These are phyloP conservation scores for Vombatus ursinus DNA, from an alignment of 2,113 vertebrate species.

Conservation along the genomic window DNA sequence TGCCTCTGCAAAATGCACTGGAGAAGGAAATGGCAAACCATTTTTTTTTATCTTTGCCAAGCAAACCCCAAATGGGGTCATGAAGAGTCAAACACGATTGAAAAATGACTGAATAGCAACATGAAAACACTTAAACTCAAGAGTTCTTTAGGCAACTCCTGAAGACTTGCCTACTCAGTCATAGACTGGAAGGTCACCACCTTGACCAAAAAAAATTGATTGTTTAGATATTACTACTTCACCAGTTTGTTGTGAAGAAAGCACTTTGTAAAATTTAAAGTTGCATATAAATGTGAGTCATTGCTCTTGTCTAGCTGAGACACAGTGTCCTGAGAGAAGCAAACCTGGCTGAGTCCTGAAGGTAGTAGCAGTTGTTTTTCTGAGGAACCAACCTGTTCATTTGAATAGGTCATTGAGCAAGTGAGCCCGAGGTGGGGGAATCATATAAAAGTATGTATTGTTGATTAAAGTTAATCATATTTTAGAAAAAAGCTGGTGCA, in stretches of 20 bases:
- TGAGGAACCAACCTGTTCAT: background rate
- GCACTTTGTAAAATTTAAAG: background rate
- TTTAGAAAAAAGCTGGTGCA: background rate
- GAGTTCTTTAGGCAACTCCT: no score
- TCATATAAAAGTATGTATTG: background rate
- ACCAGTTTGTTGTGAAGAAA: background rate
- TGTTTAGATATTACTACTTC: background rate
- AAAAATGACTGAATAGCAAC: background rate
- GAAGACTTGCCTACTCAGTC: background rate
- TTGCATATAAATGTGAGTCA: background rate
- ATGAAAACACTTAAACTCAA: background rate
- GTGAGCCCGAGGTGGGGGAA: background rate
- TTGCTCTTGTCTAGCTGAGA: background rate
- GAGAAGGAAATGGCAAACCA: background rate
- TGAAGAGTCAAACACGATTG: background rate
- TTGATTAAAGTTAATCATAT: background rate
- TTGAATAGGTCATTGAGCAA: background rate
- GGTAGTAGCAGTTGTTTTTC: background rate
- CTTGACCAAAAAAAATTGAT: background rate
- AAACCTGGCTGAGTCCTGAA: background rate
- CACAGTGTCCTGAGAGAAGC: background rate
- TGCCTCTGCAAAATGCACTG: background rate
- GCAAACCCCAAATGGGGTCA: background rate
- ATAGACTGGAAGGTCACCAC: background rate
- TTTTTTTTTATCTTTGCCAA: background rate